phyloP scores from a whole-genome alignment of 2,797 vertebrate species.

The Silurus aristotelis region DNA sequence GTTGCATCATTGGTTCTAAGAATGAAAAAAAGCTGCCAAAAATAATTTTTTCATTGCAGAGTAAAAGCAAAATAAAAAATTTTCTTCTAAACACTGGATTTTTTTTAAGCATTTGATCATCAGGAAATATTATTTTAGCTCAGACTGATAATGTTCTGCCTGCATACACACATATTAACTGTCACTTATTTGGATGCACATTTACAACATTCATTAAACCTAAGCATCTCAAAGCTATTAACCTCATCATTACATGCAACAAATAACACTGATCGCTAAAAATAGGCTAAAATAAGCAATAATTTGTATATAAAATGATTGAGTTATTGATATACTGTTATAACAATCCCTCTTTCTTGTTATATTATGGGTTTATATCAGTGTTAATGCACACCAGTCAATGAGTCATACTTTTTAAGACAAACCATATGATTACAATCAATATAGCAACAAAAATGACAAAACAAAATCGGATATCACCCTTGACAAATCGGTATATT shows the following conservation, averaged over 20 bases:
- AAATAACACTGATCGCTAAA: neutral
- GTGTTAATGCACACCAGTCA: neutral
- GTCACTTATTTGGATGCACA: neutral
- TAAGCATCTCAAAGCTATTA: neutral
- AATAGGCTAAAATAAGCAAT: neutral
- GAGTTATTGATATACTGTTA: neutral
- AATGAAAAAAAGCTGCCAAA: neutral
- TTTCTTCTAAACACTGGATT: neutral
- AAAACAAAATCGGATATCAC: neutral
- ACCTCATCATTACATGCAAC: neutral
- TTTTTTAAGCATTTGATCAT: neutral
- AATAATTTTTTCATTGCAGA: slow-evolving; percentile 1
- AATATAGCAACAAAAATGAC: neutral
- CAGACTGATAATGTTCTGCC: neutral
- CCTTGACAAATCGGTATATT: no score
- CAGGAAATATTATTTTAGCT: neutral
- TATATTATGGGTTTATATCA: neutral
- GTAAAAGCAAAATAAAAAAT: neutral
- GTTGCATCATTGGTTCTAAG: neutral
- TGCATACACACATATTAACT: neutral
- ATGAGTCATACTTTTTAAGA: neutral
- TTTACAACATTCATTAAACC: neutral
- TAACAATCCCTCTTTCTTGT: neutral
- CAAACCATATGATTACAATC: neutral
- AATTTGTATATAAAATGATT: neutral